Conservation (phyloP, 1,140 invertebrate species). For the Octopus bimaculoides region DNA sequence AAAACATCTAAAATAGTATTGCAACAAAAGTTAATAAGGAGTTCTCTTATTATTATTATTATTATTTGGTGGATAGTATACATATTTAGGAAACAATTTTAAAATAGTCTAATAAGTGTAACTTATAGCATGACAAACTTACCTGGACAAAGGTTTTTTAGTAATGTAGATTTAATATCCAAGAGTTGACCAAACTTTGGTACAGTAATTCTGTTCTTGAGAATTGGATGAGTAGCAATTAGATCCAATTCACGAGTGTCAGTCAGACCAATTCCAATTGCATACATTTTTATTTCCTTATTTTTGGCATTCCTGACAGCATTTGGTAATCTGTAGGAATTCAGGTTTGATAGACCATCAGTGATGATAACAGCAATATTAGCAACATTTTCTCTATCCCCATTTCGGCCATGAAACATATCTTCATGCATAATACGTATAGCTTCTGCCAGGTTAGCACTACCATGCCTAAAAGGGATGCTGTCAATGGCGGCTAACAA, state of each 20-base stretch:
- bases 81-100: no score
- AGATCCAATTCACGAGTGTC: conserved; percentile 37
- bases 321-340: conserved; percentile 37
- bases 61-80: not conserved
- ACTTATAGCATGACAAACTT: conserved; percentile 32
- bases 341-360: conserved; percentile 47
- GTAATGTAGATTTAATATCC: conserved; percentile 32
- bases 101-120: not conserved
- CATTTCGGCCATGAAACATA: conserved; percentile 39
- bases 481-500: conserved; percentile 35
- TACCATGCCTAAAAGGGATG: conserved; percentile 42
- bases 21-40: no score
- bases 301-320: conserved; percentile 32
- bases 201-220: conserved; percentile 31
- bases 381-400: conserved; percentile 35
- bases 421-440: conserved; percentile 32
- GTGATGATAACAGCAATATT: conserved; percentile 41
- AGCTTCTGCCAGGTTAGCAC: conserved; percentile 43
- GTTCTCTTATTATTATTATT: no score
- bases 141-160: conserved; percentile 28
- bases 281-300: conserved; percentile 41
- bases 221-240: conserved; percentile 29
- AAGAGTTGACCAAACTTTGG: conserved; percentile 38
- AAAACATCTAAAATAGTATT: no score
- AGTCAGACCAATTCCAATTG: conserved; percentile 36